phyloP scores from a whole-genome alignment of 1,140 invertebrate species.

The Halyomorpha halys region DNA sequence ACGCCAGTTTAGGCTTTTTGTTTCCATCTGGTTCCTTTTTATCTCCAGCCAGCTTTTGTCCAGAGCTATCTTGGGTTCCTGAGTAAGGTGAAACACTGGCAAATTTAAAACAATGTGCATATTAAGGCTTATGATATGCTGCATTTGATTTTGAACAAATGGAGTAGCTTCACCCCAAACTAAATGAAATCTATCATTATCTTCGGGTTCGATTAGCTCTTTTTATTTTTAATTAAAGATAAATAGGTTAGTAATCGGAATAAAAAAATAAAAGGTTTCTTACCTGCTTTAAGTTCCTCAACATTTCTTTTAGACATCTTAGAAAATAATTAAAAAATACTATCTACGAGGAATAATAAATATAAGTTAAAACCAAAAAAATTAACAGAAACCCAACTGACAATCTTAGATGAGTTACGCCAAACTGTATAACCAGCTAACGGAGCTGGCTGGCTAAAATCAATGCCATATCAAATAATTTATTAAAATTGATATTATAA shows the following conservation, averaged over 20 bases:
- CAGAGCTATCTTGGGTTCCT: constrained; percentile 23
- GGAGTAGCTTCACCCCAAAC: background rate
- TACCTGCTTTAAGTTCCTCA: constrained; percentile 15
- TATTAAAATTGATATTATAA: no score
- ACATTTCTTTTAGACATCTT: constrained; percentile 17
- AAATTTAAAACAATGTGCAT: constrained; percentile 30
- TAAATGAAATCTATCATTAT: constrained; percentile 1
- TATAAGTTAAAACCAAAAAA: background rate
- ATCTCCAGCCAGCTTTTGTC: constrained; percentile 8
- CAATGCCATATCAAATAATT: background rate
- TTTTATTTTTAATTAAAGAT: no score
- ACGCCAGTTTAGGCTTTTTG: constrained; percentile 30
- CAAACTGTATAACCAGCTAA: constrained; percentile 2
- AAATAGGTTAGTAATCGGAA: background rate
- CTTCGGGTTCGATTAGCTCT: background rate
- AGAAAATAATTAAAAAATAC: constrained; percentile 1
- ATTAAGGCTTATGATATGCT: constrained; percentile 17
- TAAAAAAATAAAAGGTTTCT: background rate
- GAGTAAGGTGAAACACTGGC: constrained; percentile 33
- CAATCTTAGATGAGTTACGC: background rate
- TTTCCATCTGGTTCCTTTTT: constrained; percentile 5
- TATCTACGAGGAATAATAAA: background rate
- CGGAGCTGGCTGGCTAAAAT: constrained; percentile 11
- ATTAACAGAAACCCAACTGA: background rate
- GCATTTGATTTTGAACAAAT: constrained; percentile 8